Percentiles rank a stretch among this genome's conserved stretches.
These are phyloP conservation scores for Pipra filicauda DNA, from an alignment of 2,113 vertebrate species.

Conservation along the genomic window DNA sequence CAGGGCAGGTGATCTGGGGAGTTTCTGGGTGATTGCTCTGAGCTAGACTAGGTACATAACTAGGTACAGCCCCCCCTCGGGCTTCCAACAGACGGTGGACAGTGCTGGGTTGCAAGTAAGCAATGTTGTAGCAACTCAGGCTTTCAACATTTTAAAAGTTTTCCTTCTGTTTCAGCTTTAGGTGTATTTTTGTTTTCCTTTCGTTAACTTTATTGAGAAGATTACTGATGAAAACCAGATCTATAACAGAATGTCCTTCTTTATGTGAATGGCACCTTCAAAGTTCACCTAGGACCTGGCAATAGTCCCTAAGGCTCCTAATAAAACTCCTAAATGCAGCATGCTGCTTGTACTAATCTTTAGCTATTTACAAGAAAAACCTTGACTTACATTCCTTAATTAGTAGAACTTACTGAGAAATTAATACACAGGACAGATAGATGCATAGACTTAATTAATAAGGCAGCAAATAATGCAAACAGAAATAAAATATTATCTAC, in stretches of 20 bases:
- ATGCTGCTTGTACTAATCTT: not conserved
- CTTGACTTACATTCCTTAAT: not conserved
- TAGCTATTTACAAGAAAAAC: not conserved
- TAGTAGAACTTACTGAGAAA: not conserved
- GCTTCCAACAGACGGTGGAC: not conserved
- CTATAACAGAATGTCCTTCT: not conserved
- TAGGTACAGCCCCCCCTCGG: accelerated
- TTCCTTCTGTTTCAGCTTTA: not conserved
- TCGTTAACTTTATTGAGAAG: not conserved
- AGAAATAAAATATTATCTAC: conserved; percentile 18
- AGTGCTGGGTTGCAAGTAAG: not conserved
- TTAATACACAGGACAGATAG: not conserved
- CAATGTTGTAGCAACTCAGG: not conserved
- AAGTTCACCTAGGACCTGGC: not conserved
- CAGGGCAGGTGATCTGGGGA: not conserved
- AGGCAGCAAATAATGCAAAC: not conserved
- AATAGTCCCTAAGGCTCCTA: not conserved
- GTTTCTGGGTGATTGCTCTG: not conserved
- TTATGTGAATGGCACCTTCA: not conserved
- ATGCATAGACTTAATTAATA: not conserved
- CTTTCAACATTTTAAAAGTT: not conserved
- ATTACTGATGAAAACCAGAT: not conserved
- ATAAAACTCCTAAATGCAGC: not conserved
- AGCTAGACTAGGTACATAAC: not conserved
- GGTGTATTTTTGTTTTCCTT: not conserved